Percentiles rank a stretch among this genome's conserved stretches.
These are phyloP conservation scores for Peromyscus attwateri DNA, from an alignment of 2,797 vertebrate genomes.

Conservation along the genomic window DNA sequence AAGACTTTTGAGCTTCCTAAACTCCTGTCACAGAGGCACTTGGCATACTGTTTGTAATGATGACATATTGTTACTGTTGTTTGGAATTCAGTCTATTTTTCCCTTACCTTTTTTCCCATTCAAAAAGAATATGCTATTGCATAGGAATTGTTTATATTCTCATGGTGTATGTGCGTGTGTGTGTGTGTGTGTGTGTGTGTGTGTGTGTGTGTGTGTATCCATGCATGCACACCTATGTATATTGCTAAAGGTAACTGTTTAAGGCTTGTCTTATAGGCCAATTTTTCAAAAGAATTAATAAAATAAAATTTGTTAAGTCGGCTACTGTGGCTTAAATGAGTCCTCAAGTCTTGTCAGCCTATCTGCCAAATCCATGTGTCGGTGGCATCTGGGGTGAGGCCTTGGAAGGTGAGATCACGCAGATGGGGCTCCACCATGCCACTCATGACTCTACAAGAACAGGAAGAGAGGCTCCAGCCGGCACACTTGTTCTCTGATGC, in stretches of 20 bases:
- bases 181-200: no score
- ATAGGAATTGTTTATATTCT: slow-evolving; percentile 36
- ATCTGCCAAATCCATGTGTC: not conserved
- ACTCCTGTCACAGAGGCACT: not conserved
- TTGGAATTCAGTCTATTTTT: slow-evolving; percentile 37
- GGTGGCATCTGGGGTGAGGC: not conserved
- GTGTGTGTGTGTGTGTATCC: not conserved
- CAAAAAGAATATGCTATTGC: not conserved
- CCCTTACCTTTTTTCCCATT: not conserved
- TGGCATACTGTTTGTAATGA: not conserved
- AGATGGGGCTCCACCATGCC: not conserved
- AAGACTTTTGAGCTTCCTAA: not conserved
- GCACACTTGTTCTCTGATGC: not conserved
- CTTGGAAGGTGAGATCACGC: not conserved
- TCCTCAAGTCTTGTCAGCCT: not conserved
- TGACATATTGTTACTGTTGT: not conserved
- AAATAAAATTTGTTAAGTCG: not conserved
- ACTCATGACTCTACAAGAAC: not conserved
- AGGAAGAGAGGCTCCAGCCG: not conserved
- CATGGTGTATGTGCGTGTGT: not conserved
- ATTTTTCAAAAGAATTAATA: not conserved
- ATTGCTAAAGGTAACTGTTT: slow-evolving; percentile 41
- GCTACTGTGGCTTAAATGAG: not conserved
- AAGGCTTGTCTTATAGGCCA: not conserved
- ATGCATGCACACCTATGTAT: not conserved